These are phyloP conservation scores for Mormyrus hasselquistii DNA, from an alignment of 2,797 vertebrate genomes.

Conservation along the genomic window DNA sequence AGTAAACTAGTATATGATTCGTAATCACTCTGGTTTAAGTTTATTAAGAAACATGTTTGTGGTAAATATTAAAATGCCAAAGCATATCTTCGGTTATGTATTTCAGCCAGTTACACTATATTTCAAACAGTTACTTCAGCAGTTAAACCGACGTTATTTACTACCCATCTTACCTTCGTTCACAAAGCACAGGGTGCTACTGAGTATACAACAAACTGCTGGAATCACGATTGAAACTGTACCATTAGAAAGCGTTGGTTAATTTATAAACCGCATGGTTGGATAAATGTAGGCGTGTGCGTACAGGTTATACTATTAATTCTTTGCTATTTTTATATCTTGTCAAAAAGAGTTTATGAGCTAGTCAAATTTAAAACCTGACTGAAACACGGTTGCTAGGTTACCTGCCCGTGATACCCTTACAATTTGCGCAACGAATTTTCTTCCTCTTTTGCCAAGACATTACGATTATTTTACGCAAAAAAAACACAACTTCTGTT, in stretches of 20 bases:
- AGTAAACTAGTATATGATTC: neutral
- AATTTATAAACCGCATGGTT: neutral
- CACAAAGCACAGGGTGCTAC: neutral
- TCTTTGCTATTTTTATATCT: neutral
- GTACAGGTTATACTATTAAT: neutral
- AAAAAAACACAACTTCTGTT: neutral
- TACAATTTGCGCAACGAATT: neutral
- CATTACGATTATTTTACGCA: neutral
- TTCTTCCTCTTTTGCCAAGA: neutral
- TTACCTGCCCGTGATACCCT: neutral
- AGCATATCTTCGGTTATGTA: neutral
- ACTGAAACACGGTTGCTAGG: conserved; percentile 19
- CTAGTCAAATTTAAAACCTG: conserved; percentile 13
- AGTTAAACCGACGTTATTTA: neutral
- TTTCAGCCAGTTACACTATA: neutral
- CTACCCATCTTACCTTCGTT: neutral
- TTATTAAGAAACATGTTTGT: neutral
- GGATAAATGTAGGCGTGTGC: neutral
- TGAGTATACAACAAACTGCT: neutral
- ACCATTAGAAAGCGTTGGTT: neutral
- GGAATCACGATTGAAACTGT: neutral
- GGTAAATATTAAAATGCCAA: neutral
- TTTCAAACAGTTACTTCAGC: neutral
- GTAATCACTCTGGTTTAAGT: neutral
- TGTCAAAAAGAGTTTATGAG: neutral